Conservation (phyloP, 35 echinoderm and acorn worm genomes). For the Eucidaris tribuloides region DNA sequence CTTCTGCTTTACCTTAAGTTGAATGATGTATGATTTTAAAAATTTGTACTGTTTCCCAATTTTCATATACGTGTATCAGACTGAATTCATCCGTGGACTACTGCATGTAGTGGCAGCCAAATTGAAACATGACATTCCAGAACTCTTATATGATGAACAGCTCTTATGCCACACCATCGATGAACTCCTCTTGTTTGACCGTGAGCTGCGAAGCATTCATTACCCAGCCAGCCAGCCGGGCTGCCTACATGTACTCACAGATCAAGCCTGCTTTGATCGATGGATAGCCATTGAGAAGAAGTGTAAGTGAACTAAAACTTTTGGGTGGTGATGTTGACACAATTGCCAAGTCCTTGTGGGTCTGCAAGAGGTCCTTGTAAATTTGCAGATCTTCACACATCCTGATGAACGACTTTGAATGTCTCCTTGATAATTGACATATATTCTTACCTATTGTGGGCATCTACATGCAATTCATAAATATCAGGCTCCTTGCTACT, state of each 20-base stretch:
- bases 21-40: too few species aligned
- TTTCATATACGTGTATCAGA: too few species aligned
- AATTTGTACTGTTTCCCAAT: background rate
- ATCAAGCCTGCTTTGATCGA: conserved; percentile 72
- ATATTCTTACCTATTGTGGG: too few species aligned
- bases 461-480: too few species aligned
- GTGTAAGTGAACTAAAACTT: conserved; percentile 88
- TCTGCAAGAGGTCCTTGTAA: too few species aligned
- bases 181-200: conserved; percentile 88
- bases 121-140: conserved; percentile 77
- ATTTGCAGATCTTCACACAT: too few species aligned
- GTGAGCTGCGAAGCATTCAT: conserved; percentile 61
- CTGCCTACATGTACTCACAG: conserved; percentile 81
- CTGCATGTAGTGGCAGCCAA: conserved; percentile 68
- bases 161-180: conserved; percentile 85
- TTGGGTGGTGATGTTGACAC: too few species aligned
- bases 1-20: too few species aligned
- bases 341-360: too few species aligned
- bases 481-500: too few species aligned
- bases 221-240: conserved; percentile 78
- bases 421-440: too few species aligned
- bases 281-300: conserved; percentile 91
- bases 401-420: too few species aligned
- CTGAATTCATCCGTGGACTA: conserved; percentile 87
- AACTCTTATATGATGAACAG: conserved; percentile 83